phyloP scores from a whole-genome alignment of 2,113 vertebrate genomes.

The Lynx canadensis region DNA sequence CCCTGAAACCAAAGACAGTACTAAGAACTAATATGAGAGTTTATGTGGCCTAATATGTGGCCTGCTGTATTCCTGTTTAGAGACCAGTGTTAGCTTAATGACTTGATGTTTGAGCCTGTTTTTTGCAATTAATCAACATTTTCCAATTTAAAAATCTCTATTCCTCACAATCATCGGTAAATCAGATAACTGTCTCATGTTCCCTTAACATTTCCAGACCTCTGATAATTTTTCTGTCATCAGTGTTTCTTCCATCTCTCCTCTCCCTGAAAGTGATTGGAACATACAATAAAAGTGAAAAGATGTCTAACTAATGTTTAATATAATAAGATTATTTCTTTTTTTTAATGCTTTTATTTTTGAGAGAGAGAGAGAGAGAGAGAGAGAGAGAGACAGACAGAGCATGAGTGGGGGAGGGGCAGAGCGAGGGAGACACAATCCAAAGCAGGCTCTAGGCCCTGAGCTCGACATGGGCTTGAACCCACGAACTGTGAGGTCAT shows the following conservation, averaged over 20 bases:
- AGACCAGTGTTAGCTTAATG: not conserved
- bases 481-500: too few species aligned
- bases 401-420: too few species aligned
- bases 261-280: not conserved
- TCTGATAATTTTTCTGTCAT: not conserved
- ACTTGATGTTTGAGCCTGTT: not conserved
- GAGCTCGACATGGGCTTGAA: too few species aligned
- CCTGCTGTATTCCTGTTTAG: not conserved
- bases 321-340: not conserved
- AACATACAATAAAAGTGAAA: not conserved
- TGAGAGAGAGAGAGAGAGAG: too few species aligned
- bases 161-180: not conserved
- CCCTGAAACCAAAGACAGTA: not conserved
- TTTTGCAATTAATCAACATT: conserved; percentile 37
- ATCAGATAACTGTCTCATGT: not conserved
- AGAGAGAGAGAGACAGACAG: too few species aligned
- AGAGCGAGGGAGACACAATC: too few species aligned
- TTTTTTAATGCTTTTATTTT: too few species aligned
- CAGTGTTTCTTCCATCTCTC: not conserved
- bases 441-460: too few species aligned
- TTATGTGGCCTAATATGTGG: not conserved
- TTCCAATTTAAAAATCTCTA: not conserved
- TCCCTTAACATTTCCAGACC: not conserved
- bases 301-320: not conserved
- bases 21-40: not conserved